Conservation (phyloP, 1,140 invertebrate species). For the Cherax quadricarinatus region DNA sequence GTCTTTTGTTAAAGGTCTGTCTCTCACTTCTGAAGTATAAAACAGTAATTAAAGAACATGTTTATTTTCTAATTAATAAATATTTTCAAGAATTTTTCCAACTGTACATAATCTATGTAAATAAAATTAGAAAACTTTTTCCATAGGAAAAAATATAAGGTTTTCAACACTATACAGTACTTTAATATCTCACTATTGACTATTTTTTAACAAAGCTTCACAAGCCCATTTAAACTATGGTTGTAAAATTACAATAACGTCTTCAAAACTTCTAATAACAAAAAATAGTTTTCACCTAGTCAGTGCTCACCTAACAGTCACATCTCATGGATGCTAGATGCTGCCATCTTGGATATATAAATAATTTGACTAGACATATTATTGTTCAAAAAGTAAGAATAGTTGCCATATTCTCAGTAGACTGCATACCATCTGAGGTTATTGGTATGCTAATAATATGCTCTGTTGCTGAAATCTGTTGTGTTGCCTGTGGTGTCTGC, state of each 20-base stretch:
- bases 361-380: background rate
- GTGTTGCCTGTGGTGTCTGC: slow-evolving; percentile 23
- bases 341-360: background rate
- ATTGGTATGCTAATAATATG: slow-evolving; percentile 65
- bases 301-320: too few species aligned
- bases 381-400: slow-evolving; percentile 55
- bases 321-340: background rate
- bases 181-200: background rate
- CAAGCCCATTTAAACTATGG: background rate
- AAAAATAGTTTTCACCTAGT: background rate
- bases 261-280: background rate
- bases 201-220: background rate
- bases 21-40: background rate
- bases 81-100: background rate
- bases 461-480: slow-evolving; percentile 43
- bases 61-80: background rate
- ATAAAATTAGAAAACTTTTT: background rate
- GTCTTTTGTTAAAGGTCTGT: background rate
- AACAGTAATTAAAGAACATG: background rate
- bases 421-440: slow-evolving; percentile 56
- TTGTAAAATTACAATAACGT: slow-evolving; percentile 1
- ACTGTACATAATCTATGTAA: background rate
- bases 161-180: background rate
- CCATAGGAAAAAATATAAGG: slow-evolving; percentile 5
- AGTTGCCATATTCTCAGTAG: slow-evolving; percentile 56